Percentiles rank a stretch among this genome's conserved stretches.
These are phyloP conservation scores for Crypturellus tataupa DNA, from an alignment of 2,797 vertebrate species.

Conservation along the genomic window DNA sequence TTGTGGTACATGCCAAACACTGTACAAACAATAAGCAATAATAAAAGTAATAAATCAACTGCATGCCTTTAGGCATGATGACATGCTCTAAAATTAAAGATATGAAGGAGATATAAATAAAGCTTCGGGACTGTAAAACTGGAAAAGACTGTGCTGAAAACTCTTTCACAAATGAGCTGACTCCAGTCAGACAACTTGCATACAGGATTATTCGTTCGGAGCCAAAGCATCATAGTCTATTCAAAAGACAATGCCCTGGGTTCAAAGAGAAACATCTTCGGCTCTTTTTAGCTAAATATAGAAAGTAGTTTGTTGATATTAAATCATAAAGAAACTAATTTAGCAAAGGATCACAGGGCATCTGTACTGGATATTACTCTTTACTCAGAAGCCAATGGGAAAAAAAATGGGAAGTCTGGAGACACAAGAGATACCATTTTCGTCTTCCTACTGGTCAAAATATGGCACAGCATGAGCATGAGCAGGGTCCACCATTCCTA, in stretches of 20 bases:
- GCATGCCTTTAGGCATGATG: neutral
- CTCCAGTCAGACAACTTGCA: neutral
- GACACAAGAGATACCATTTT: neutral
- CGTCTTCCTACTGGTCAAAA: neutral
- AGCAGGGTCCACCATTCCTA: neutral
- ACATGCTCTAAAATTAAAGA: constrained; percentile 22
- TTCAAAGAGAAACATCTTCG: constrained; percentile 11
- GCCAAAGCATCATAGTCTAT: neutral
- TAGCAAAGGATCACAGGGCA: neutral
- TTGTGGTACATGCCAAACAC: neutral
- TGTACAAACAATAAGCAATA: neutral
- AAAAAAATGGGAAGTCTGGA: neutral
- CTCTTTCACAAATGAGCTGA: constrained; percentile 3
- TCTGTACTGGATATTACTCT: neutral
- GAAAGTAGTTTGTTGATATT: neutral
- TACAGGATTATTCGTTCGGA: neutral
- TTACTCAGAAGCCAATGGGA: neutral
- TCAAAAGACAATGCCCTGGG: constrained; percentile 3
- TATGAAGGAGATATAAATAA: constrained; percentile 11
- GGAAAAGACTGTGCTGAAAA: constrained; percentile 21
- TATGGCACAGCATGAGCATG: neutral
- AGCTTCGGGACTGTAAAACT: neutral
- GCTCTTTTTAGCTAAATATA: neutral
- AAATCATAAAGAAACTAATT: neutral
- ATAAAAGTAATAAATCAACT: neutral